Percentiles rank a stretch among this genome's conserved stretches.
Conservation (phyloP, 2,888 invertebrate species). For the Tachina fera region DNA sequence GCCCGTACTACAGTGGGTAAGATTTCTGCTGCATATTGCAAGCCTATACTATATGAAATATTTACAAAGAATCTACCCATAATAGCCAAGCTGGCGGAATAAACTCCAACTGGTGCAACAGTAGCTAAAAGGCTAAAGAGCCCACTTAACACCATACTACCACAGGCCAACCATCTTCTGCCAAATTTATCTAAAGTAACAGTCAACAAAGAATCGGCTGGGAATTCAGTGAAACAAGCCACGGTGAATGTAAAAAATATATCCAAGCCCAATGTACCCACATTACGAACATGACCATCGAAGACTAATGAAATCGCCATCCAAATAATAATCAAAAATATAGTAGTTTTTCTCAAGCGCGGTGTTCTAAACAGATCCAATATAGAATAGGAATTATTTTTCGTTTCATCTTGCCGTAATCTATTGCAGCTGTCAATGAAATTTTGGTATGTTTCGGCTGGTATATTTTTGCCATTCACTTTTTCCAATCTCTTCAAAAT, state of each 20-base stretch:
- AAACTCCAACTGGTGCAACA: slow-evolving; percentile 87
- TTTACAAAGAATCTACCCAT: slow-evolving; percentile 94
- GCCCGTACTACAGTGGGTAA: slow-evolving; percentile 94
- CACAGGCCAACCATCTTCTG: slow-evolving; percentile 92
- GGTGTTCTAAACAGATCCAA: slow-evolving; percentile 92
- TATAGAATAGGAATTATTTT: slow-evolving; percentile 89
- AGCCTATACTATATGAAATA: slow-evolving; percentile 94
- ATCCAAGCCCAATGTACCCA: slow-evolving; percentile 91
- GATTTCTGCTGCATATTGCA: slow-evolving; percentile 94
- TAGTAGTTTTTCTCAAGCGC: slow-evolving; percentile 88
- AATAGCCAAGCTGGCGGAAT: slow-evolving; percentile 90
- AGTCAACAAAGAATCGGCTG: slow-evolving; percentile 93
- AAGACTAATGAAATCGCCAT: slow-evolving; percentile 95
- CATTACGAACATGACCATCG: slow-evolving; percentile 94
- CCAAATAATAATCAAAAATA: slow-evolving; percentile 92
- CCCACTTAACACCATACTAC: slow-evolving; percentile 91
- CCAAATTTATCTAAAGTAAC: slow-evolving; percentile 90
- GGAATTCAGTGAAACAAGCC: slow-evolving; percentile 92
- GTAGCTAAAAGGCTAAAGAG: slow-evolving; percentile 91
- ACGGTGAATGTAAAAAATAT: slow-evolving; percentile 94
- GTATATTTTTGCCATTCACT: slow-evolving; percentile 90
- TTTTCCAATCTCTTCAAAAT: slow-evolving; percentile 92
- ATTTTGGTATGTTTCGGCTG: slow-evolving; percentile 88
- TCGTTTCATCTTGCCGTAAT: slow-evolving; percentile 88
- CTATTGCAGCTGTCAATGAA: slow-evolving; percentile 87